Percentiles rank a stretch among this genome's conserved stretches.
Evolutionary conservation across 2,888 invertebrate species (phyloP).

Genomic region (Phortica magna): DNA sequence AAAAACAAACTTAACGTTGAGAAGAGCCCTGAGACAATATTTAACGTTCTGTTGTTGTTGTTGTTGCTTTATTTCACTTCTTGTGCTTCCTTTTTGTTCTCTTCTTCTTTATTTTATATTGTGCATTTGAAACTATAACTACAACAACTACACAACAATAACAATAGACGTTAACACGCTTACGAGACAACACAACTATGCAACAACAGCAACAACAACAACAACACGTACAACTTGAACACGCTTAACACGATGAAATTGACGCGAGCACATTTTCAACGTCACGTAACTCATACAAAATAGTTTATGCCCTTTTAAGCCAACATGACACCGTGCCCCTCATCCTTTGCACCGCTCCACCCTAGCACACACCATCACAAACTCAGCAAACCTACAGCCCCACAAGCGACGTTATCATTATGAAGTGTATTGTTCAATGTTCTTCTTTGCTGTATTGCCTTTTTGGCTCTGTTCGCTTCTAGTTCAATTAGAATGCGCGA

Average conservation of each 20-base stretch:
- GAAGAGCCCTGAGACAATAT: too few relatives aligned
- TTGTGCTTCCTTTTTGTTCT: neutral
- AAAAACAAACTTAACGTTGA: too few relatives aligned
- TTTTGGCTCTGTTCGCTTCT: neutral
- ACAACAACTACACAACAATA: neutral
- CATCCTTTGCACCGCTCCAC: neutral
- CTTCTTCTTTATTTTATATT: neutral
- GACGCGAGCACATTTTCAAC: neutral
- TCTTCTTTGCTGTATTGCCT: too few relatives aligned
- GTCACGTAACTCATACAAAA: constrained; percentile 3
- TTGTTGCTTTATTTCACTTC: too few relatives aligned
- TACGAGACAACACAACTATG: neutral
- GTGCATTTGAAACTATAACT: neutral
- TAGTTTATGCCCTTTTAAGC: constrained; percentile 2
- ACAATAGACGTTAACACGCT: constrained; percentile 7
- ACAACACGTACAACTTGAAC: neutral
- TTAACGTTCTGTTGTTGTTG: neutral
- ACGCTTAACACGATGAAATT: neutral
- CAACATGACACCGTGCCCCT: neutral
- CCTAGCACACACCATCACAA: neutral
- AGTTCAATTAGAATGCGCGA: neutral
- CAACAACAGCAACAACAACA: neutral
- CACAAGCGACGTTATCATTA: too few relatives aligned
- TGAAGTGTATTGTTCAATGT: too few relatives aligned
- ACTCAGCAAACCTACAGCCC: too few relatives aligned